A percentile compares a stretch with the other conserved stretches of the same genome.
These are phyloP conservation scores for Venturia canescens DNA, from an alignment of 1,140 invertebrate genomes.

Conservation along the genomic window DNA sequence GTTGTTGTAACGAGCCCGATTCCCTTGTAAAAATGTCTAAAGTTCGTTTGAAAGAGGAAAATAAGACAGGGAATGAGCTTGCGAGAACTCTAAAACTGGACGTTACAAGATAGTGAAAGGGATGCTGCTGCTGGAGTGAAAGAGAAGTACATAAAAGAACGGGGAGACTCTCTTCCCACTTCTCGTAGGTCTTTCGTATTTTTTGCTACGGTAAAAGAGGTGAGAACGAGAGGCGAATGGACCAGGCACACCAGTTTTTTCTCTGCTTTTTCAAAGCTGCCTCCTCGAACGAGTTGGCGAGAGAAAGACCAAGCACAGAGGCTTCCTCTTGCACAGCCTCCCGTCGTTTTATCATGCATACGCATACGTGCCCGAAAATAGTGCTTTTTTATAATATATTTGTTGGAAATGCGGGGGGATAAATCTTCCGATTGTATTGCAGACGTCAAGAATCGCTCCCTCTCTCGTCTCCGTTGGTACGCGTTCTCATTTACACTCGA, in stretches of 20 bases:
- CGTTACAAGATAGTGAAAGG: conserved; percentile 13
- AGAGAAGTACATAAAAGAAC: conserved; percentile 34
- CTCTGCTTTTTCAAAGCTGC: not conserved
- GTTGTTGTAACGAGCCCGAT: not conserved
- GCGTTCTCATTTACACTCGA: not conserved
- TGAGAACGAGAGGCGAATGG: not conserved
- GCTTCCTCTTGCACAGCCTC: not conserved
- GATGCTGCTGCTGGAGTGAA: conserved; percentile 4
- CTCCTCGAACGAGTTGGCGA: not conserved
- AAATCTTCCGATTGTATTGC: not conserved
- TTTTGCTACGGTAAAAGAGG: conserved; percentile 1
- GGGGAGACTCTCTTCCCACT: not conserved
- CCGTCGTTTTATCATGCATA: not conserved
- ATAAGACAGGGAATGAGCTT: conserved; percentile 28
- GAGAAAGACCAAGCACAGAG: not conserved
- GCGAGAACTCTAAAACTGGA: conserved; percentile 33
- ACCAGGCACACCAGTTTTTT: conserved; percentile 5
- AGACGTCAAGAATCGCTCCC: not conserved
- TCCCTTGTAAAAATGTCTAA: not conserved
- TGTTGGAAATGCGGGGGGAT: not conserved
- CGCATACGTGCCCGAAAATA: not conserved
- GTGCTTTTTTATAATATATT: too few species aligned
- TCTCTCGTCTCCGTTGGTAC: not conserved
- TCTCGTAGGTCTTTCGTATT: conserved; percentile 1
- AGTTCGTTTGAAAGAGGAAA: conserved; percentile 20